Conservation (phyloP, 2,888 invertebrate species). For the Thysanoteuthis rhombus region DNA sequence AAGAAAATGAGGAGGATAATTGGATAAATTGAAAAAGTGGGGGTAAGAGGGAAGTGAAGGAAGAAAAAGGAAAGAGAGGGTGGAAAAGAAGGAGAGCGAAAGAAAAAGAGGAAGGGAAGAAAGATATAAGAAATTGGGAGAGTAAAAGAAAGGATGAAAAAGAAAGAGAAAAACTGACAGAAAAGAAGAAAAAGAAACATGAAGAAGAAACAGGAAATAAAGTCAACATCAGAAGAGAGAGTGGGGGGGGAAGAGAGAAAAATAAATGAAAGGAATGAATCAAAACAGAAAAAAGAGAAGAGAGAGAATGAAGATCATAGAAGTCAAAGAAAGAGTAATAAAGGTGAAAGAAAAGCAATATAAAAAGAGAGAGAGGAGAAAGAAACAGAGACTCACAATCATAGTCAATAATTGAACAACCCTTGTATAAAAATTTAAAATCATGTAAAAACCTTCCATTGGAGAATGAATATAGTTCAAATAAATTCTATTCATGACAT, state of each 20-base stretch:
- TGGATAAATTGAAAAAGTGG: neutral
- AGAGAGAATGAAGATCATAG: neutral
- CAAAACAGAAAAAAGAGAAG: neutral
- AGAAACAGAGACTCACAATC: no score
- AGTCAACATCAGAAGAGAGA: neutral
- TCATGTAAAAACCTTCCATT: no score
- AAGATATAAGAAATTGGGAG: neutral
- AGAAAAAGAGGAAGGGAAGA: neutral
- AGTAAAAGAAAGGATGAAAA: neutral
- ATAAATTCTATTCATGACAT: no score
- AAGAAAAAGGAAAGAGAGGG: neutral
- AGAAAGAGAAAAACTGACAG: no score
- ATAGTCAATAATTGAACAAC: no score
- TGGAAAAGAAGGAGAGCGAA: neutral
- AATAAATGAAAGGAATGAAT: neutral
- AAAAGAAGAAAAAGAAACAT: neutral
- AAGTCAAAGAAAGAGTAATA: no score
- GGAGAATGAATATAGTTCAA: no score
- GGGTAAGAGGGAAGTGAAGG: neutral
- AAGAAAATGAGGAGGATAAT: neutral
- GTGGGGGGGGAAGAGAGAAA: neutral
- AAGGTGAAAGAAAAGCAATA: no score
- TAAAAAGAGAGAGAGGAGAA: no score
- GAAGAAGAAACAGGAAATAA: neutral
- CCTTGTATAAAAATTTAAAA: no score